Base-by-base conservation (phyloP, 1,140 invertebrate species). In the Maniola jurtina region DNA sequence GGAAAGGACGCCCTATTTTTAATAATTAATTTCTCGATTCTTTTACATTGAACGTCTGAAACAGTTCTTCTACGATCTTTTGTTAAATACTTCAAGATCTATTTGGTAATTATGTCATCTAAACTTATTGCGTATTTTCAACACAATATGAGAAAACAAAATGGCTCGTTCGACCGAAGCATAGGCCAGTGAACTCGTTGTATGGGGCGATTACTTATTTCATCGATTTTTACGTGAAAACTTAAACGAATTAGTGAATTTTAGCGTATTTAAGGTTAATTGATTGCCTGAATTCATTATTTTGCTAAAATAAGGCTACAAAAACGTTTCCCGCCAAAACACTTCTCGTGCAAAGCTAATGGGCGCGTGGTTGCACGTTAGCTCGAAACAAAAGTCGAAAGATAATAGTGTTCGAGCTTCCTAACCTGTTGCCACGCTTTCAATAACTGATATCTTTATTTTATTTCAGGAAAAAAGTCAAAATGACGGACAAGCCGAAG, bases 401-500 rank as follows among this genome's bases (percentile, higher is more conserved):
- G 42, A 68, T 67, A 71, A 60, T 71, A 58, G 68, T 67, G 76
- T 73, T 71, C 79, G 75, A 71, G 55, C 59, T 66, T 68, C 62
- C 70, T 81, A 83, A 83, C 80, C 80, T 83, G 75, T 78, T 82
- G 73, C 68, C 70, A 62, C 66, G 64, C 54, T 73, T 79, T 68
- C 70, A 67, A 71, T 74, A 62, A 14, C 40, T 74, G 64, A 72
- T 77, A 66, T 57, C 50, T 66, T 68, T 72, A 54, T 74, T 48
- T 72, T 72, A 68, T 76, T 84, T 80, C 79, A 91, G 93, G 93
- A 90, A 90, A 90, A 89, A 89, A 85, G 82, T 83, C 77, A 95
- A 94, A 86, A 97, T 97, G 92, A 94, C 94, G 73, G 95, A 97
- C 84, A 95, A 94, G 89, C 97, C 97, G 42, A 98, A 98, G 89